Evolutionary conservation across 2,797 vertebrate genomes (phyloP).

Genomic region (Propithecus deckenii): DNA sequence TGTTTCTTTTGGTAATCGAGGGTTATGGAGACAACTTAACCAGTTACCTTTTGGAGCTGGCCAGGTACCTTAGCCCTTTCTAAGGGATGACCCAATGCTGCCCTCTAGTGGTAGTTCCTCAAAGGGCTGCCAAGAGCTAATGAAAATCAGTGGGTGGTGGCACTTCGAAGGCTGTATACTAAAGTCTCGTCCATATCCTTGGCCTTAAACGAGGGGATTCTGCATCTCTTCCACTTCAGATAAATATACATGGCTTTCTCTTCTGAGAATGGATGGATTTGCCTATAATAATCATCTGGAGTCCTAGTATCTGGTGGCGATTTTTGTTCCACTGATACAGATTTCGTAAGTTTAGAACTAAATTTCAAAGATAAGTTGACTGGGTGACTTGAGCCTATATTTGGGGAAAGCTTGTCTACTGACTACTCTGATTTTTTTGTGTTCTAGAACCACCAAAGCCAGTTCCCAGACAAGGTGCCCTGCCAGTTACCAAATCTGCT

Average conservation of each 20-base stretch:
- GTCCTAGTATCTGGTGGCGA: neutral
- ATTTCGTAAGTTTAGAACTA: neutral
- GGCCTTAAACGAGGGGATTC: neutral
- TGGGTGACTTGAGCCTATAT: neutral
- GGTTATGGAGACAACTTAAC: neutral
- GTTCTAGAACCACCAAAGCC: slow-evolving; percentile 85
- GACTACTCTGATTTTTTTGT: slow-evolving; percentile 25
- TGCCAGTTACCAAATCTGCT: slow-evolving; percentile 67
- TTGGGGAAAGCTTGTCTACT: neutral
- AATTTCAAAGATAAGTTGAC: neutral
- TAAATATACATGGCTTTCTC: neutral
- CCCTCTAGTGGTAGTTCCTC: slow-evolving; percentile 71
- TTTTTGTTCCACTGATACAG: neutral
- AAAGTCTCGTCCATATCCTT: neutral
- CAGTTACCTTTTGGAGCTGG: neutral
- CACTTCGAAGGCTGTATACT: neutral
- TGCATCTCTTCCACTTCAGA: neutral
- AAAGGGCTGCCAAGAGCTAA: neutral
- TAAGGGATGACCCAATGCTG: slow-evolving; percentile 65
- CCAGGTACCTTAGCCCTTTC: neutral
- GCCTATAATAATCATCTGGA: neutral
- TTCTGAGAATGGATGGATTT: neutral
- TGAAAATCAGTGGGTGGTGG: neutral
- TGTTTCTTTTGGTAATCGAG: neutral
- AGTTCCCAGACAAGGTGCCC: slow-evolving; percentile 70